These are phyloP conservation scores for Silurus asotus DNA, from an alignment of 2,113 vertebrate genomes.

Conservation along the genomic window DNA sequence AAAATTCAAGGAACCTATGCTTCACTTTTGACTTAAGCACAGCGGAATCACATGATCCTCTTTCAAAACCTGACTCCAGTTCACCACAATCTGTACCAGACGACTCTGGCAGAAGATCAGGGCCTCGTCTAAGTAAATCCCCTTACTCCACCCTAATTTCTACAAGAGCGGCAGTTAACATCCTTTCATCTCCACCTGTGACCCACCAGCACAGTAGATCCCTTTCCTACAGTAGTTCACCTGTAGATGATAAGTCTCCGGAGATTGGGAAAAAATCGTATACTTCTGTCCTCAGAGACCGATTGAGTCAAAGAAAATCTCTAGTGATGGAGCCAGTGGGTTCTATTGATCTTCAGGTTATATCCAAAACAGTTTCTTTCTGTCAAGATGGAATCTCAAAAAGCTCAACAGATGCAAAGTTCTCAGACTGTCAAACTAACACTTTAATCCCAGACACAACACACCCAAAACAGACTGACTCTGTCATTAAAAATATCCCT, in stretches of 20 bases:
- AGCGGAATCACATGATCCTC: conserved; percentile 45
- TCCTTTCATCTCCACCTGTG: conserved; percentile 45
- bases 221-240: conserved; percentile 21
- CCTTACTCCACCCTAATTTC: conserved; percentile 72
- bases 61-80: conserved; percentile 41
- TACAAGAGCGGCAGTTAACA: conserved; percentile 52
- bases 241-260: neutral
- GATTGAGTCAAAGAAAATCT: neutral
- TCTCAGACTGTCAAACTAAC: conserved; percentile 23
- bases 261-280: conserved; percentile 20
- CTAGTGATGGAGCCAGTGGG: neutral
- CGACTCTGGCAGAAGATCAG: conserved; percentile 62
- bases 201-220: conserved; percentile 7
- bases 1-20: conserved; percentile 10
- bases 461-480: conserved; percentile 24
- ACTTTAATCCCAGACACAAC: neutral
- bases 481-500: conserved; percentile 15
- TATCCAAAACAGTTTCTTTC: neutral
- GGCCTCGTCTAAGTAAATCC: conserved; percentile 63
- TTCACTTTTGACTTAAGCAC: conserved; percentile 49
- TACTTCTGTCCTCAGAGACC: conserved; percentile 17
- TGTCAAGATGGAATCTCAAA: conserved; percentile 25
- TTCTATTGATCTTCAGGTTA: conserved; percentile 15
- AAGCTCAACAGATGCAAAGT: conserved; percentile 8
- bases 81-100: conserved; percentile 58